phyloP scores from a whole-genome alignment of 2,113 vertebrate species.

The Podarcis raffonei region DNA sequence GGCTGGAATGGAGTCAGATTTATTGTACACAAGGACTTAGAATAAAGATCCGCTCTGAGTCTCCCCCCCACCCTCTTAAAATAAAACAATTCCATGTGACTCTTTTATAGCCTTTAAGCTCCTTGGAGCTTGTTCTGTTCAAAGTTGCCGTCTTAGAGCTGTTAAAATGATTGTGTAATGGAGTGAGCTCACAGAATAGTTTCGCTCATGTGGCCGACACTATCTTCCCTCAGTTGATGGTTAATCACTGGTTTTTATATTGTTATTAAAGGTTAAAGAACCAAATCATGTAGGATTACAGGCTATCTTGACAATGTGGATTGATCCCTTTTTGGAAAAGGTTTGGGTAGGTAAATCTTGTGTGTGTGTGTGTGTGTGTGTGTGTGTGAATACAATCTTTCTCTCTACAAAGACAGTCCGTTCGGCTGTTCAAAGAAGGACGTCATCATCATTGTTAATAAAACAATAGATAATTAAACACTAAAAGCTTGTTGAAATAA shows the following conservation, averaged over 20 bases:
- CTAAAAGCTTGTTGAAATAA: neutral
- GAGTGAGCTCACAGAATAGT: conserved; percentile 63
- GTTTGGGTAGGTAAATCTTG: neutral
- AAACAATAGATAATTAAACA: neutral
- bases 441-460: neutral
- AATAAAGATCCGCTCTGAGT: conserved; percentile 38
- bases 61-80: conserved; percentile 11
- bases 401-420: neutral
- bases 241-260: conserved; percentile 4
- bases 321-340: conserved; percentile 30
- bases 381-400: neutral
- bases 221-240: conserved; percentile 47
- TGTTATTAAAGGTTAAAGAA: conserved; percentile 32
- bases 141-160: conserved; percentile 36
- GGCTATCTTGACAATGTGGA: conserved; percentile 24
- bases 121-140: conserved; percentile 44
- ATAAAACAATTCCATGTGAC: conserved; percentile 38
- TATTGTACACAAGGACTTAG: conserved; percentile 20
- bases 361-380: too few species aligned
- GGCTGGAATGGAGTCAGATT: conserved; percentile 42
- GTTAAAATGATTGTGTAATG: conserved; percentile 55
- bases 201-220: conserved; percentile 3
- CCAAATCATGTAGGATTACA: conserved; percentile 36
- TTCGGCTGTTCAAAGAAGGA: conserved; percentile 10
- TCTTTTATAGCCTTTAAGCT: conserved; percentile 43